Conservation (phyloP, 2,888 invertebrate species). For the Brassicogethes aeneus region DNA sequence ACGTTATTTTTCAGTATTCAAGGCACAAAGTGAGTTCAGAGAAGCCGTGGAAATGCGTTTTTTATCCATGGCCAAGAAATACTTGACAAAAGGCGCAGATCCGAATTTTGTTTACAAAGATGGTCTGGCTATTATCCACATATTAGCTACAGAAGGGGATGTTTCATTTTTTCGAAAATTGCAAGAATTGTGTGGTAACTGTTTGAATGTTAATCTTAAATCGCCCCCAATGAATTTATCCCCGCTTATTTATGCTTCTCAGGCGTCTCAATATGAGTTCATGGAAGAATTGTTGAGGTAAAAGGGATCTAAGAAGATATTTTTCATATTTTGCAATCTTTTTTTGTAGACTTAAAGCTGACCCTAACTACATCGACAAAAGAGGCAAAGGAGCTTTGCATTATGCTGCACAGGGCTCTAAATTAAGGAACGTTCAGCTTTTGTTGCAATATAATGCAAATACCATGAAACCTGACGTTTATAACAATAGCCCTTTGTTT, state of each 20-base stretch:
- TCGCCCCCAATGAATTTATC: too few species aligned
- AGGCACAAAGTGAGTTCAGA: neutral
- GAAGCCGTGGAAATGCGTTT: neutral
- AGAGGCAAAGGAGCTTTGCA: constrained; percentile 17
- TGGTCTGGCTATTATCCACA: neutral
- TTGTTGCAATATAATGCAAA: constrained; percentile 19
- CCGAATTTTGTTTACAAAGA: neutral
- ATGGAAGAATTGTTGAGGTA: too few species aligned
- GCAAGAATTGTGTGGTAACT: too few species aligned
- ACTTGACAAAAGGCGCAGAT: neutral
- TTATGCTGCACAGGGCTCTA: constrained; percentile 13
- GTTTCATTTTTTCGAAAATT: neutral
- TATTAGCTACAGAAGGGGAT: neutral
- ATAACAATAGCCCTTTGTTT: constrained; percentile 44
- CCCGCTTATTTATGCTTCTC: too few species aligned
- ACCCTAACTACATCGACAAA: constrained; percentile 7
- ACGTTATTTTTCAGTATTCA: too few species aligned
- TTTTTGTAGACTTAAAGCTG: neutral
- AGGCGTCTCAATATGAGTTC: neutral
- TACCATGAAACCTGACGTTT: constrained; percentile 37
- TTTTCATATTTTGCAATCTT: neutral
- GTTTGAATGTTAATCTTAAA: too few species aligned
- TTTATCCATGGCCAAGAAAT: neutral
- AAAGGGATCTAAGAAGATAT: too few species aligned
- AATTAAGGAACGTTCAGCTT: constrained; percentile 10